Evolutionary conservation across 2,888 invertebrate genomes (phyloP), one percentile per base, ranked within the genome.

Genomic region (Crocallis elinguaria): DNA sequence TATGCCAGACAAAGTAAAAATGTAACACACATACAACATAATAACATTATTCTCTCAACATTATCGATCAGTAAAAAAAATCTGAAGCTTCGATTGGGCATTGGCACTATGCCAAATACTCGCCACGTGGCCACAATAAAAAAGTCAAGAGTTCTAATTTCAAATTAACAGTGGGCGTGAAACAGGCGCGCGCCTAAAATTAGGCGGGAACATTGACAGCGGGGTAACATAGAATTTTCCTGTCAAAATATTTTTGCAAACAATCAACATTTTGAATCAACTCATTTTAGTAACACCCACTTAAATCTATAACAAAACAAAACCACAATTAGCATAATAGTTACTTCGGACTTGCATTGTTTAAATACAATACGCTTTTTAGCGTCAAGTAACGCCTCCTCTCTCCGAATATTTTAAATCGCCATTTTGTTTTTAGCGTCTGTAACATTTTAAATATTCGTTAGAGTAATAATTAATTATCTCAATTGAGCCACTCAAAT

Each of bases 241-340:
- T 90, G 91, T 91, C 91, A 90, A 82, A 91, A 91, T 89, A 91
- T 90, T 91, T 84, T 91, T 75, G 76, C 88, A 91, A 91, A 90
- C 90, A 89, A 89, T 90, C 79, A 75, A 73, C 67, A 73, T 72
- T 73, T 73, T 62, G 60, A 77, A 77, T 78, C 65, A 73, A 64
- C 60, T 55, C 61, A 62, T 57, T 63, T 64, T 65, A 66, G 55
- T 51, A 52, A 77, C 85, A 72, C 88, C 86, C 77, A 82, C 69
- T 75, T 81, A 66, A 42, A 58, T n/a, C 60, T 62, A 64, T 71
- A 86, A 89, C 88, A 88, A 90, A 88, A 86, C 84, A 84, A 86
- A 90, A 91, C 91, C 91, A 90, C 91, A 91, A 91, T 91, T 91
- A 90, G 90, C 90, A 85, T 90, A 90, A 88, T 83, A 75, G 82